Evolutionary conservation across 2,888 invertebrate genomes (phyloP).

Genomic region (Parthenolecanium corni): DNA sequence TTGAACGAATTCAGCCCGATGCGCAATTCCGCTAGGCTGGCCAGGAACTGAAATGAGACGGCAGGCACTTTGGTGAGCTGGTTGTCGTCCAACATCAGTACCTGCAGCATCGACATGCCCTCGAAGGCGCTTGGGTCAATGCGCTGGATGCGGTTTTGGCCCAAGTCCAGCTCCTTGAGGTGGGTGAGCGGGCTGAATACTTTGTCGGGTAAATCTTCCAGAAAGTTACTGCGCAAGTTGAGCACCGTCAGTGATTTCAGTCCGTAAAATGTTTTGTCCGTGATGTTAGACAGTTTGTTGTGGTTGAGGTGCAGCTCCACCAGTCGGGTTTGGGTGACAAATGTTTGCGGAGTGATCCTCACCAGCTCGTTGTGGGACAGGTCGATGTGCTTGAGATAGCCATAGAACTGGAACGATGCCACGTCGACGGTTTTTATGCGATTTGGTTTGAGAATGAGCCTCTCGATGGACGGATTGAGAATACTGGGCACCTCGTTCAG

Average conservation of each 20-base stretch:
- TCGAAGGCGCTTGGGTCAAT: conserved; percentile 67
- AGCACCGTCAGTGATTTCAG: conserved; percentile 64
- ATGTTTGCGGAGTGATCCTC: conserved; percentile 66
- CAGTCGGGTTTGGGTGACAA: conserved; percentile 66
- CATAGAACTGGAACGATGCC: conserved; percentile 73
- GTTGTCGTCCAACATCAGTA: conserved; percentile 74
- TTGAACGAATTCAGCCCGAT: conserved; percentile 73
- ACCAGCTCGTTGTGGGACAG: conserved; percentile 73
- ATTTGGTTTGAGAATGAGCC: conserved; percentile 71
- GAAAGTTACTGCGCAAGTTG: conserved; percentile 67
- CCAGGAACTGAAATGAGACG: conserved; percentile 56
- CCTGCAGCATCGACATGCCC: conserved; percentile 60
- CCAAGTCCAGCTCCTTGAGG: conserved; percentile 73
- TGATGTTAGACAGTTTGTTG: conserved; percentile 70
- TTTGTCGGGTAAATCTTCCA: conserved; percentile 63
- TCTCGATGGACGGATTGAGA: conserved; percentile 77
- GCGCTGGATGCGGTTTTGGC: conserved; percentile 69
- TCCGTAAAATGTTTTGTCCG: conserved; percentile 68
- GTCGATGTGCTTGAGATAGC: conserved; percentile 72
- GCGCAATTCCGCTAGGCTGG: conserved; percentile 69
- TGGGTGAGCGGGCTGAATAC: conserved; percentile 62
- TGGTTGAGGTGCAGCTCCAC: conserved; percentile 72
- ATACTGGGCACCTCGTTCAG: conserved; percentile 83
- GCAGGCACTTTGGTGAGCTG: conserved; percentile 66
- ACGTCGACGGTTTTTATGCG: conserved; percentile 74